These are phyloP conservation scores for Macquaria ambigua DNA, from an alignment of 2,113 vertebrate species.

Conservation along the genomic window DNA sequence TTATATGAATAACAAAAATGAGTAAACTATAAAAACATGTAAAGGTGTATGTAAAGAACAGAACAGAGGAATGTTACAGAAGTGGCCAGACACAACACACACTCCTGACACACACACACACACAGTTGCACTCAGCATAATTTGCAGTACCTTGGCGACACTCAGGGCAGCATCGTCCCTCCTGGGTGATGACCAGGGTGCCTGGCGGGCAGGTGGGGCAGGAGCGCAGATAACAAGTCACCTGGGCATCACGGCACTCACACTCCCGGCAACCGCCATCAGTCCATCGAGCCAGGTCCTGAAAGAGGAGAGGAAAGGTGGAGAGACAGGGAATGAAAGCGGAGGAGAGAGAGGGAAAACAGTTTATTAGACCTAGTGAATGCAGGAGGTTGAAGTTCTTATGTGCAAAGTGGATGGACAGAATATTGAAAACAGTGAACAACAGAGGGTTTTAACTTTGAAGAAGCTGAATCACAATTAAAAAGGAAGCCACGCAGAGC, in stretches of 20 bases:
- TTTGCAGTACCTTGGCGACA: conserved; percentile 87
- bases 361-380: not conserved
- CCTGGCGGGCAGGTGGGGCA: conserved; percentile 88
- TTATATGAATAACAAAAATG: not conserved
- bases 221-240: conserved; percentile 89
- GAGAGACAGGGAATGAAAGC: not conserved
- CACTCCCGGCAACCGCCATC: conserved; percentile 88
- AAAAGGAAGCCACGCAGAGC: conserved; percentile 4
- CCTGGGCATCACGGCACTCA: conserved; percentile 83
- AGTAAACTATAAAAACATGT: not conserved
- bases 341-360: not conserved
- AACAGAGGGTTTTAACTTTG: not conserved
- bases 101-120: not conserved
- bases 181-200: conserved; percentile 72
- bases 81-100: not conserved
- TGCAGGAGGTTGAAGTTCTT: not conserved
- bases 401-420: not conserved
- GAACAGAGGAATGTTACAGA: not conserved
- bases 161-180: conserved; percentile 87
- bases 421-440: not conserved
- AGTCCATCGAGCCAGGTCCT: conserved; percentile 86
- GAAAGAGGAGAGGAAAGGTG: not conserved
- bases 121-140: not conserved
- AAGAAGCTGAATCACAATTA: not conserved
- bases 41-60: too few species aligned